A percentile compares a stretch with the other conserved stretches of the same genome.
Evolutionary conservation across 1,140 invertebrate genomes (phyloP).

Genomic region (Dryas iulia): DNA sequence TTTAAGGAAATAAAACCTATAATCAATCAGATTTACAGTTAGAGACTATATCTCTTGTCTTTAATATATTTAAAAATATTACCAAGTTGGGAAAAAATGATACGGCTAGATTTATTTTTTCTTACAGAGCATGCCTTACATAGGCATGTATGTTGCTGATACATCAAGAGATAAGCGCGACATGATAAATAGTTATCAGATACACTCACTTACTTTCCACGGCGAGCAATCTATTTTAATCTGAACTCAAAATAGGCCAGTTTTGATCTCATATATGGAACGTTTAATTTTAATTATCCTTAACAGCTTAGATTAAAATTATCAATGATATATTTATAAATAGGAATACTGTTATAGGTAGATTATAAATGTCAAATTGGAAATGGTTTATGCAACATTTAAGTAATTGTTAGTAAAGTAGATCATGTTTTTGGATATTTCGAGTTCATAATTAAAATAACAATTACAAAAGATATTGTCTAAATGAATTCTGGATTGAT

Average conservation of each 20-base stretch:
- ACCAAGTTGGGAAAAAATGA: not conserved
- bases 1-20: too few relatives aligned
- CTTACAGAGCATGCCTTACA: not conserved
- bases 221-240: slow-evolving; percentile 36
- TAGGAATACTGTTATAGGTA: not conserved
- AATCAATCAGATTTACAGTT: too few relatives aligned
- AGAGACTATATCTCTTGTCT: too few relatives aligned
- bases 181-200: slow-evolving; percentile 38
- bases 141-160: slow-evolving; percentile 6
- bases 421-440: too few relatives aligned
- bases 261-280: slow-evolving; percentile 20
- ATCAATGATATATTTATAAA: not conserved
- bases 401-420: too few relatives aligned
- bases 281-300: slow-evolving; percentile 26
- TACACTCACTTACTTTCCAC: slow-evolving; percentile 33
- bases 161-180: slow-evolving; percentile 23
- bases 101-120: not conserved
- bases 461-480: too few relatives aligned
- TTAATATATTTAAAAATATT: not conserved
- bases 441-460: too few relatives aligned
- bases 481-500: too few relatives aligned
- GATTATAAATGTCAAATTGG: too few relatives aligned
- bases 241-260: slow-evolving; percentile 20
- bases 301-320: slow-evolving; percentile 14
- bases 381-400: too few relatives aligned